These are phyloP conservation scores for Odontophorus gujanensis DNA, from an alignment of 2,113 vertebrate genomes.

Conservation along the genomic window DNA sequence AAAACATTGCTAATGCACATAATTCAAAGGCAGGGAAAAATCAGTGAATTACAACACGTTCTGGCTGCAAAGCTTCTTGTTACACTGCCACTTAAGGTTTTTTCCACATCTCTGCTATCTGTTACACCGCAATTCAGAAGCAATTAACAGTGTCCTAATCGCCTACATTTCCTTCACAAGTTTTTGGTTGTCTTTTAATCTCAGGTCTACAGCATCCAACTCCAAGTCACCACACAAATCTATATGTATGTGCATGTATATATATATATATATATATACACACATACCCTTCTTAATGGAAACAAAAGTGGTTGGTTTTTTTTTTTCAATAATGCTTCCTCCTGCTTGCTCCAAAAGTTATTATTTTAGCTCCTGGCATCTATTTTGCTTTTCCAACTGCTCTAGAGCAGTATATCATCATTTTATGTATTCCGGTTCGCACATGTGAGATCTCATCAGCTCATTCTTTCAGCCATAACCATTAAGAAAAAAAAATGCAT, in stretches of 20 bases:
- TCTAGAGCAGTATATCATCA: background rate
- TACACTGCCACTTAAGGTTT: background rate
- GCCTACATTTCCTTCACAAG: background rate
- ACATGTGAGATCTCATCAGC: background rate
- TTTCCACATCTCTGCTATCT: constrained; percentile 27
- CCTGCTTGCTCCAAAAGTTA: background rate
- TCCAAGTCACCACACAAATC: background rate
- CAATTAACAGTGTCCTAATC: background rate
- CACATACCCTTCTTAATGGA: background rate
- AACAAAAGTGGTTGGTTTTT: accelerated
- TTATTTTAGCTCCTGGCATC: background rate
- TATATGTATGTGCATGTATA: background rate
- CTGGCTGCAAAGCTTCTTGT: background rate
- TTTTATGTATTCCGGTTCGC: background rate
- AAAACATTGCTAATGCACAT: background rate
- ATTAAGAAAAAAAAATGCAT: background rate
- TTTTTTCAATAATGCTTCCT: background rate
- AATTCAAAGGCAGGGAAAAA: background rate
- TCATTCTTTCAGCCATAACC: background rate
- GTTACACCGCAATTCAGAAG: background rate
- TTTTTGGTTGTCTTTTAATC: background rate
- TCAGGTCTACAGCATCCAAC: background rate
- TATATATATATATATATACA: no score
- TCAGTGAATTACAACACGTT: background rate
- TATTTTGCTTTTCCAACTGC: background rate